Conservation (phyloP, 2,113 vertebrate species). For the Equus przewalskii region DNA sequence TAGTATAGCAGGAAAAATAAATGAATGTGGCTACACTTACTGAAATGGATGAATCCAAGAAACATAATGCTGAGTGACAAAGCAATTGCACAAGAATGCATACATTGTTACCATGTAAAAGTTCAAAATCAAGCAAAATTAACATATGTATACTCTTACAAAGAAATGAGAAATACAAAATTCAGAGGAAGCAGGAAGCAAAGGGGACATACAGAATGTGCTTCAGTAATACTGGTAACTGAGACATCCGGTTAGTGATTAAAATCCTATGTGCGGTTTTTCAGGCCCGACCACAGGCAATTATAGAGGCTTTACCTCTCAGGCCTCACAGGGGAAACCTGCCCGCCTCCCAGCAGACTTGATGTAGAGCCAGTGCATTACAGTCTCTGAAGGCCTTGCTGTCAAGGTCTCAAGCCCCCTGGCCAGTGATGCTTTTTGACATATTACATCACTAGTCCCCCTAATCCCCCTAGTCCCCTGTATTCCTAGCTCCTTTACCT, state of each 20-base stretch:
- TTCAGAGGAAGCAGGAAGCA: background rate
- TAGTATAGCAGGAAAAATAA: background rate
- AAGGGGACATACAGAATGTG: background rate
- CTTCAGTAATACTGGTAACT: background rate
- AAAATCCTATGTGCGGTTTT: background rate
- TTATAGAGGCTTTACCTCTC: background rate
- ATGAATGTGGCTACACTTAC: background rate
- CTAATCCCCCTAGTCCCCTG: background rate
- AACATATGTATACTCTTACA: background rate
- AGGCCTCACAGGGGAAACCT: background rate
- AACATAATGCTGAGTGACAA: background rate
- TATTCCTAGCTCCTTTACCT: background rate
- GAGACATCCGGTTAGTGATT: background rate
- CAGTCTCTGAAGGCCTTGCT: background rate
- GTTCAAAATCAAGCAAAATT: background rate
- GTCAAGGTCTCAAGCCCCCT: background rate
- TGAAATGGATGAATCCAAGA: background rate
- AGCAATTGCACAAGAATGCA: background rate
- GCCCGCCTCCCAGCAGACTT: background rate
- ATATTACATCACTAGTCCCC: background rate
- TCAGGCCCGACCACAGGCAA: background rate
- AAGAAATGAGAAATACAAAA: background rate
- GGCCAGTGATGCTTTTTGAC: background rate
- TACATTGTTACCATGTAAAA: background rate
- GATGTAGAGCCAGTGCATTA: background rate